These are phyloP conservation scores for Boloria euphrosyne DNA, from an alignment of 2,888 invertebrate species.

Conservation along the genomic window DNA sequence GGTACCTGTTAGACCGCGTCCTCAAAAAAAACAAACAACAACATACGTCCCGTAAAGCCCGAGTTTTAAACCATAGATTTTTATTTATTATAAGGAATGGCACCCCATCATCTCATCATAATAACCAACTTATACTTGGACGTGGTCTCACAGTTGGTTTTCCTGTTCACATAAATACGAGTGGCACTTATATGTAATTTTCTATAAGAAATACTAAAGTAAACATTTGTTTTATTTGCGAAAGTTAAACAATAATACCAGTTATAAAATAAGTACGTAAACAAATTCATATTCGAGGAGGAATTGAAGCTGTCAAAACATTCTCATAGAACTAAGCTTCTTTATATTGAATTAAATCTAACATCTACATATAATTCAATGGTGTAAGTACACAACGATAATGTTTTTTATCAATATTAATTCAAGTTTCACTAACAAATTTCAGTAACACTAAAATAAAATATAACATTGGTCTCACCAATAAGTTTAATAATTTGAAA, in stretches of 20 bases:
- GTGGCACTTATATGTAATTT: slow-evolving; percentile 3
- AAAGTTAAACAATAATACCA: too few relatives aligned
- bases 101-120: too few relatives aligned
- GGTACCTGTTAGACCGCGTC: not conserved
- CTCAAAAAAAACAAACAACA: not conserved
- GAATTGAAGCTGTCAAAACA: too few relatives aligned
- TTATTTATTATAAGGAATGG: not conserved
- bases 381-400: too few relatives aligned
- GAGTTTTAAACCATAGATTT: not conserved
- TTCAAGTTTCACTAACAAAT: slow-evolving; percentile 1
- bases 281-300: too few relatives aligned
- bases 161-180: not conserved
- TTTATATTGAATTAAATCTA: too few relatives aligned
- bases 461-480: slow-evolving; percentile 8
- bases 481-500: not conserved
- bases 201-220: not conserved
- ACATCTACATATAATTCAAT: too few relatives aligned
- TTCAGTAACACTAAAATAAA: not conserved
- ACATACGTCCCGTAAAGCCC: too few relatives aligned
- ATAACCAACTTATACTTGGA: not conserved
- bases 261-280: too few relatives aligned
- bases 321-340: too few relatives aligned
- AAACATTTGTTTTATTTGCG: too few relatives aligned
- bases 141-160: not conserved
- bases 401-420: slow-evolving; percentile 6